Conservation (phyloP, 2,113 vertebrate genomes). For the Amphiprion ocellaris region DNA sequence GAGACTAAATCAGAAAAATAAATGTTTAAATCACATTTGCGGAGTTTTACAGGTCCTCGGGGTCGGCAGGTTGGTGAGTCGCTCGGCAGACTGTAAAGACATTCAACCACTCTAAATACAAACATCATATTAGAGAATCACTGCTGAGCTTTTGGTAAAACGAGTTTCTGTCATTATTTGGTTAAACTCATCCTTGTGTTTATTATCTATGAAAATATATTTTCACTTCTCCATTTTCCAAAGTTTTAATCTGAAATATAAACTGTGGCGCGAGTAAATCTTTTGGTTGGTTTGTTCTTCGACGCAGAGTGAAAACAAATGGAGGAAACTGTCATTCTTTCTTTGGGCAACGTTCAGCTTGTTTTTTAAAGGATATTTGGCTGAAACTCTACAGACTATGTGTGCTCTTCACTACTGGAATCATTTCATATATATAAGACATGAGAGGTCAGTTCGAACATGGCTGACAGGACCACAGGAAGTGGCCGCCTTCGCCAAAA, state of each 20-base stretch:
- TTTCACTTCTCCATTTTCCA: constrained; percentile 4
- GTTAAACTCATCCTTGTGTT: constrained; percentile 36
- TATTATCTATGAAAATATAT: constrained; percentile 77
- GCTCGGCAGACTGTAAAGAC: constrained; percentile 11
- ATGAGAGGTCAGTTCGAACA: constrained; percentile 7
- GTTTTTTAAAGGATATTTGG: constrained; percentile 71
- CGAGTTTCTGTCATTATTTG: constrained; percentile 60
- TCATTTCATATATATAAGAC: constrained; percentile 3
- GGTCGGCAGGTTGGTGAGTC: not conserved
- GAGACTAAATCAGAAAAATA: not conserved
- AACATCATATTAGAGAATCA: constrained; percentile 43
- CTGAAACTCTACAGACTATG: constrained; percentile 27
- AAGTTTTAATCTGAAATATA: constrained; percentile 29
- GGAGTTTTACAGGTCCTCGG: constrained; percentile 2
- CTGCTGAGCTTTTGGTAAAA: constrained; percentile 71
- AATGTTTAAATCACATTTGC: not conserved
- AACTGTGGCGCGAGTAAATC: not conserved
- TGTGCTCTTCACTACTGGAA: constrained; percentile 21
- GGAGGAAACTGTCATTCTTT: constrained; percentile 59
- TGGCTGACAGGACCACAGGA: constrained; percentile 10
- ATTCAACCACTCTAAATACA: constrained; percentile 18
- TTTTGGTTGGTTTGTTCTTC: constrained; percentile 72
- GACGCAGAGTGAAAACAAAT: constrained; percentile 52
- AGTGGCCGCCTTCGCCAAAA: not conserved
- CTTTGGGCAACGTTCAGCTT: constrained; percentile 79